Conservation (phyloP, 2,797 vertebrate species). For the Calcarius lapponicus region DNA sequence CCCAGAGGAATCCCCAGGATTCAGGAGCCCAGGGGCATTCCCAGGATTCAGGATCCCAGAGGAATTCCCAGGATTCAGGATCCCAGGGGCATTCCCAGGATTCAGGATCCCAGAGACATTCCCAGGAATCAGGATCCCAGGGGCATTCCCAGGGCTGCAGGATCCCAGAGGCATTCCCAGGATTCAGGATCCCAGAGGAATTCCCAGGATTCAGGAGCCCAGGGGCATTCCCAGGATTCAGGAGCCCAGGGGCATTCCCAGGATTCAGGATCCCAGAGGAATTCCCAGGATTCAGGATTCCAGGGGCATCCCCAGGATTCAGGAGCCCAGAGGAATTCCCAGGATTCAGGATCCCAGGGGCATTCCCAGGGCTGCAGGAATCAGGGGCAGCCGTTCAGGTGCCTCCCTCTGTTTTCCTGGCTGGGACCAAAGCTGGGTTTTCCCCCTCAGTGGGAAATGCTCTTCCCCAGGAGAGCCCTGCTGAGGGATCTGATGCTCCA, state of each 20-base stretch:
- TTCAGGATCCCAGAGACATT: too few species aligned
- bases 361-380: not conserved
- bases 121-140: too few species aligned
- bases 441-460: not conserved
- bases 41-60: too few species aligned
- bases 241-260: not conserved
- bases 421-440: slow-evolving; percentile 38
- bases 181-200: not conserved
- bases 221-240: too few species aligned
- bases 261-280: too few species aligned
- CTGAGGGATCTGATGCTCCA: not conserved
- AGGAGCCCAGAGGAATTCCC: too few species aligned
- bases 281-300: too few species aligned
- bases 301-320: too few species aligned
- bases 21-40: too few species aligned
- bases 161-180: too few species aligned
- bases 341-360: not conserved
- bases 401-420: slow-evolving; percentile 5
- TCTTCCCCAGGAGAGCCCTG: not conserved
- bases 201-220: not conserved
- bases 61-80: not conserved
- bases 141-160: too few species aligned
- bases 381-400: not conserved
- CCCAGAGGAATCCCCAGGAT: too few species aligned
- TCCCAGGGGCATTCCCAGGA: not conserved